Percentiles rank a stretch among this genome's conserved stretches.
phyloP scores from a whole-genome alignment of 1,140 invertebrate genomes.

The Diabrotica virgifera region DNA sequence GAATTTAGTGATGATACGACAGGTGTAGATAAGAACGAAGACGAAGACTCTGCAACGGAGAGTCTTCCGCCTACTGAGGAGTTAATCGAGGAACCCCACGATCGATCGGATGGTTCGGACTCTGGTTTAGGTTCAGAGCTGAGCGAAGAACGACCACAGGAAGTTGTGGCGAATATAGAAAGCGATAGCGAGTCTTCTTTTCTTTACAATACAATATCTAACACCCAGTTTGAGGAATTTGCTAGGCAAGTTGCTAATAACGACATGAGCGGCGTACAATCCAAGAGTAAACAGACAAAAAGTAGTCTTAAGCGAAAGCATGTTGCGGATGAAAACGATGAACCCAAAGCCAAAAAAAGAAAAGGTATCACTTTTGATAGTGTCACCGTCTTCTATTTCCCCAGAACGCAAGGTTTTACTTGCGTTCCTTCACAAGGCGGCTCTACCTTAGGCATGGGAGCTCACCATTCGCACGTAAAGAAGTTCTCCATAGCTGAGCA shows the following conservation, averaged over 20 bases:
- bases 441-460: conserved; percentile 94
- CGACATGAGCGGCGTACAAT: conserved; percentile 25
- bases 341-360: conserved; percentile 63
- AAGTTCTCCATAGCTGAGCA: conserved; percentile 71
- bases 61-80: conserved; percentile 43
- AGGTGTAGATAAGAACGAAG: conserved; percentile 17
- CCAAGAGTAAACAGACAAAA: conserved; percentile 40
- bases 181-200: conserved; percentile 56
- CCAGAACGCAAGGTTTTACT: conserved; percentile 92
- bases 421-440: conserved; percentile 97
- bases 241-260: conserved; percentile 21
- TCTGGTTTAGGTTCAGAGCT: conserved; percentile 62
- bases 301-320: conserved; percentile 58
- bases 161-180: conserved; percentile 46
- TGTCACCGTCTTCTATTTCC: conserved; percentile 95
- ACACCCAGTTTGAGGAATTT: conserved; percentile 33
- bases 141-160: conserved; percentile 48
- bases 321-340: conserved; percentile 47
- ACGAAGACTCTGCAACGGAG: conserved; percentile 47
- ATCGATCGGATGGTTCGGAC: conserved; percentile 74
- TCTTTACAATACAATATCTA: conserved; percentile 44
- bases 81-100: conserved; percentile 43
- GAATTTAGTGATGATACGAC: conserved; percentile 19
- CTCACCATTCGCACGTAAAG: conserved; percentile 74
- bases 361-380: conserved; percentile 83